Percentiles rank a stretch among this genome's conserved stretches.
Conservation (phyloP, 2,797 vertebrate genomes). For the Pipistrellus nathusii region DNA sequence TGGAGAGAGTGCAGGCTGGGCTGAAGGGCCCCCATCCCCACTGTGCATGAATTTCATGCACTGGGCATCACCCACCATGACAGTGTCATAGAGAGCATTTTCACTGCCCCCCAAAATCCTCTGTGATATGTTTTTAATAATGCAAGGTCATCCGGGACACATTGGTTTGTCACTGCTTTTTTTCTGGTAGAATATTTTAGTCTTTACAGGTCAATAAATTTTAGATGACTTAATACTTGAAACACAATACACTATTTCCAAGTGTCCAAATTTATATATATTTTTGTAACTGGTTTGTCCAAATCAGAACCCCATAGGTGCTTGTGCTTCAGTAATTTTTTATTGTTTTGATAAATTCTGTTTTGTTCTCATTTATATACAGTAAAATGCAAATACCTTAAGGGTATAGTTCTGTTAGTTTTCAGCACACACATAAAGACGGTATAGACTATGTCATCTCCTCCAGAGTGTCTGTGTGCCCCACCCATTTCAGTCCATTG, state of each 20-base stretch:
- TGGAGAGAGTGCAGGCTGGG: no score
- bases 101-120: neutral
- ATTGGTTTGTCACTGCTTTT: neutral
- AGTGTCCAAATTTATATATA: slow-evolving; percentile 34
- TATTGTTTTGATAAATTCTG: neutral
- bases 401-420: neutral
- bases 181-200: slow-evolving; percentile 23
- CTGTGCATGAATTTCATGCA: no score
- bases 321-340: slow-evolving; percentile 32
- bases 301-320: neutral
- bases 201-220: slow-evolving; percentile 4
- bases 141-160: neutral
- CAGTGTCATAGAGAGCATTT: neutral
- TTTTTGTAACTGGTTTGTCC: neutral
- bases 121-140: neutral
- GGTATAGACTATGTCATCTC: neutral
- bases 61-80: neutral
- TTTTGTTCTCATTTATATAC: slow-evolving; percentile 42
- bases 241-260: slow-evolving; percentile 37
- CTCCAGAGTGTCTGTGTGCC: neutral
- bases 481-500: neutral
- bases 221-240: neutral
- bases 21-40: no score
- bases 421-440: slow-evolving; percentile 1
- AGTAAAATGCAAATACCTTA: slow-evolving; percentile 44